Conservation (phyloP, 1,140 invertebrate genomes). For the Doryteuthis pealeii region DNA sequence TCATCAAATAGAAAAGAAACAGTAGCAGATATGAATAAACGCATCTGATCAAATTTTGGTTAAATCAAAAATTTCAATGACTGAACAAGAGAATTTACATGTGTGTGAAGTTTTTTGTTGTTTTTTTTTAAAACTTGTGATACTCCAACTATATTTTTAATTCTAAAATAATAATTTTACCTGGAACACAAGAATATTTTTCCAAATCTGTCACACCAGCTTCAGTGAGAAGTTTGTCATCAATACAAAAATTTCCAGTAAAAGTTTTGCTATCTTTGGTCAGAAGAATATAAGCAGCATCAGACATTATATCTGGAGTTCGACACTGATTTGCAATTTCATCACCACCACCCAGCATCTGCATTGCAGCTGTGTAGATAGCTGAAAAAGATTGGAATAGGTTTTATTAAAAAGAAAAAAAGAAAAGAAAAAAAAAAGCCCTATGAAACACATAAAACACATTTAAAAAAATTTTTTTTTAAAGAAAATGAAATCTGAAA, state of each 20-base stretch:
- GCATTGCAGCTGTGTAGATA: slow-evolving; percentile 93
- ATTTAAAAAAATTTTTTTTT: no score
- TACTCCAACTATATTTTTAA: no score
- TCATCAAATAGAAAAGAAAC: no score
- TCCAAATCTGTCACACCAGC: slow-evolving; percentile 80
- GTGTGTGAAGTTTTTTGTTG: no score
- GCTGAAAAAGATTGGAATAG: slow-evolving; percentile 63
- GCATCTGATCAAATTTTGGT: no score
- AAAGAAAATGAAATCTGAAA: no score
- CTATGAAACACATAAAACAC: no score
- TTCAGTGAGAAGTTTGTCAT: slow-evolving; percentile 85
- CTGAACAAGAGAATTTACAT: no score
- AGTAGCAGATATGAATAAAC: no score
- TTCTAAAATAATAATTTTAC: slow-evolving; percentile 24
- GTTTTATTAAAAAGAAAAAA: not conserved
- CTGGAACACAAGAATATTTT: slow-evolving; percentile 73
- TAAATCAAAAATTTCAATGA: no score
- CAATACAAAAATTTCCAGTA: slow-evolving; percentile 92
- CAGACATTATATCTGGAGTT: slow-evolving; percentile 89
- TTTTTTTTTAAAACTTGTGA: no score
- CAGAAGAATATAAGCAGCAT: slow-evolving; percentile 91
- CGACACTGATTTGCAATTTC: slow-evolving; percentile 69
- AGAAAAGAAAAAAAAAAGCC: no score
- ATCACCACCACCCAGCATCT: slow-evolving; percentile 81
- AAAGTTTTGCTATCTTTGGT: slow-evolving; percentile 74